A percentile compares a stretch with the other conserved stretches of the same genome.
Conservation (phyloP, 2,113 vertebrate species). For the Octodon degus region DNA sequence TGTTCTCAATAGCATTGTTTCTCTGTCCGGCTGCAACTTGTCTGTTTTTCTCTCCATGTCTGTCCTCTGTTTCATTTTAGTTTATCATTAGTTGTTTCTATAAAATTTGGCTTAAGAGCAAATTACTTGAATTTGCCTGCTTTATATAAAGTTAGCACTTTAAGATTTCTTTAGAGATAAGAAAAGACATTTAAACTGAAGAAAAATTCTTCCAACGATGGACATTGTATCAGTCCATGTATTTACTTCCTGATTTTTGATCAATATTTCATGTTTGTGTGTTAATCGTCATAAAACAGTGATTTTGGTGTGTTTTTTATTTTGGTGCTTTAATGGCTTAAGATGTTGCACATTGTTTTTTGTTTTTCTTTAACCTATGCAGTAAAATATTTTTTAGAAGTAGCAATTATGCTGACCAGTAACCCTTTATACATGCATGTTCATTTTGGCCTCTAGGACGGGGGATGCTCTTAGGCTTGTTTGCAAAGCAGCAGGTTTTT, state of each 20-base stretch:
- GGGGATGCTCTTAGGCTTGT: conserved; percentile 78
- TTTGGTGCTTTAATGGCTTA: conserved; percentile 89
- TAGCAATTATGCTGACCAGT: conserved; percentile 85
- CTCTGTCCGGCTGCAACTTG: conserved; percentile 61
- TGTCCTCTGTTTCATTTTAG: conserved; percentile 69
- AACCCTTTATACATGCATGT: conserved; percentile 86
- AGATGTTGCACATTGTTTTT: conserved; percentile 89
- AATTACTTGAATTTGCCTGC: conserved; percentile 86
- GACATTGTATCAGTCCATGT: conserved; percentile 81
- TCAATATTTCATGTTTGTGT: conserved; percentile 81
- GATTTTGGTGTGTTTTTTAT: conserved; percentile 70
- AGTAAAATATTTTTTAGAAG: conserved; percentile 86
- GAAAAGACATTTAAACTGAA: conserved; percentile 79
- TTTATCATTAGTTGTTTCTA: conserved; percentile 55
- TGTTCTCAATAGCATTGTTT: conserved; percentile 56
- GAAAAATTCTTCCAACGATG: conserved; percentile 77
- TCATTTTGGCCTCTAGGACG: conserved; percentile 71
- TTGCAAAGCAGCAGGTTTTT: conserved; percentile 79
- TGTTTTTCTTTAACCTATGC: conserved; percentile 90
- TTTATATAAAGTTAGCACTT: conserved; percentile 89
- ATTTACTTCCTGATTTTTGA: conserved; percentile 82
- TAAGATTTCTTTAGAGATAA: conserved; percentile 81
- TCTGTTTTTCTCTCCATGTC: conserved; percentile 69
- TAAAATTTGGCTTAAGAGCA: conserved; percentile 82
- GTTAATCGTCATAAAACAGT: conserved; percentile 80